These are phyloP conservation scores for Molanna angustata DNA, from an alignment of 2,888 invertebrate species.

Conservation along the genomic window DNA sequence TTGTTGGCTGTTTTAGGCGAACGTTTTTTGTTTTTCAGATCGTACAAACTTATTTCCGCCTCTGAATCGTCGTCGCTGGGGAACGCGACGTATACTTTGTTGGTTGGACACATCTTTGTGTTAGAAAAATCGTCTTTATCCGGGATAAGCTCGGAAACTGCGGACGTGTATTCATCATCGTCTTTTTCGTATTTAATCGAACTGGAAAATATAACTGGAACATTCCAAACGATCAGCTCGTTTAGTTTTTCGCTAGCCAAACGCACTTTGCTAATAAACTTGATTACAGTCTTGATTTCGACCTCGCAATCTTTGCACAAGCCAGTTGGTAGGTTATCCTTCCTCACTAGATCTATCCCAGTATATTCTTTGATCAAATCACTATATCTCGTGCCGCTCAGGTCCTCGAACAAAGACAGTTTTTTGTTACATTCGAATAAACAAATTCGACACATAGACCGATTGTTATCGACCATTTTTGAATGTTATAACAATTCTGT, in stretches of 20 bases:
- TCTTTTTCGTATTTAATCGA: conserved; percentile 4
- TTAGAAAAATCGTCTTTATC: neutral
- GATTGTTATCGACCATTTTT: too few relatives aligned
- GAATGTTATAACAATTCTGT: too few relatives aligned
- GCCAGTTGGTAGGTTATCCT: conserved; percentile 8
- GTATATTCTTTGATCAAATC: conserved; percentile 13
- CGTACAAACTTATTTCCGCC: neutral
- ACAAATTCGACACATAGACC: conserved; percentile 12
- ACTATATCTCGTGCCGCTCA: neutral
- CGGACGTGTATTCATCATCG: neutral
- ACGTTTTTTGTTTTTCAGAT: conserved; percentile 2
- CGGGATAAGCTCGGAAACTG: neutral
- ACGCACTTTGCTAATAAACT: conserved; percentile 8
- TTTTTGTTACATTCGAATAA: conserved; percentile 5
- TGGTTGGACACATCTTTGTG: neutral
- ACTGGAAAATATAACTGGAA: neutral
- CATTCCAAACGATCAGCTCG: neutral
- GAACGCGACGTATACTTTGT: neutral
- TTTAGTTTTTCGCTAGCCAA: neutral
- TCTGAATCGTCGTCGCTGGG: neutral
- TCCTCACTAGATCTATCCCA: conserved; percentile 5
- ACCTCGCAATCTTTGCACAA: conserved; percentile 5
- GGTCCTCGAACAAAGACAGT: neutral
- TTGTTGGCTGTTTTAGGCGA: too few relatives aligned
- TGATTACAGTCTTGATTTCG: conserved; percentile 9